phyloP scores from a whole-genome alignment of 2,797 vertebrate genomes.

The Margarornis squamiger region DNA sequence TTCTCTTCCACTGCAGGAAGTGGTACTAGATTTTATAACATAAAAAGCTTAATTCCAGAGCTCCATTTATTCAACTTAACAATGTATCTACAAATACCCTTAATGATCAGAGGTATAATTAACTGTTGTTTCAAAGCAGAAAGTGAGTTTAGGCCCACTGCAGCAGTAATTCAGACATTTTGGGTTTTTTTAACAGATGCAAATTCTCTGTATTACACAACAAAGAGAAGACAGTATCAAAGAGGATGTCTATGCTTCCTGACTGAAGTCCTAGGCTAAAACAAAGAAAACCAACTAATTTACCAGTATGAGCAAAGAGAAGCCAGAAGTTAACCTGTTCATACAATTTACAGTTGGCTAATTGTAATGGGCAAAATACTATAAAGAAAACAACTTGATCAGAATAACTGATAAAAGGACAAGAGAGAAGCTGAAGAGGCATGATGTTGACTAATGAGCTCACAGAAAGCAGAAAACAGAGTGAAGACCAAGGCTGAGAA shows the following conservation, averaged over 20 bases:
- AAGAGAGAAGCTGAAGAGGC: background rate
- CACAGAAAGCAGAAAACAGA: background rate
- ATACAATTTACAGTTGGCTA: background rate
- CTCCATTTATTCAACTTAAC: background rate
- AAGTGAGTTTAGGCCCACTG: background rate
- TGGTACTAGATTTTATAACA: background rate
- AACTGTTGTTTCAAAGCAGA: background rate
- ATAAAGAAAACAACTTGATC: background rate
- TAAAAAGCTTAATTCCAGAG: background rate
- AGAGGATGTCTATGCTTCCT: background rate
- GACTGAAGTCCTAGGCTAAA: background rate
- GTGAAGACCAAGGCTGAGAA: background rate
- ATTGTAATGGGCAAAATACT: background rate
- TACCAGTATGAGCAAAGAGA: background rate
- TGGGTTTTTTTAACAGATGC: background rate
- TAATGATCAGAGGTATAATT: background rate
- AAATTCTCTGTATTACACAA: background rate
- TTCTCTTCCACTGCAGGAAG: background rate
- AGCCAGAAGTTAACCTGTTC: background rate
- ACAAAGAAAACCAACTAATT: background rate
- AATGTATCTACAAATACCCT: background rate
- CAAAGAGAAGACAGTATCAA: background rate
- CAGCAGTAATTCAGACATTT: background rate
- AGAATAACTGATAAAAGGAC: background rate
- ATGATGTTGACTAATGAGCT: background rate